These are phyloP conservation scores for Parnassius orleans DNA, from an alignment of 2,888 invertebrate species.

Conservation along the genomic window DNA sequence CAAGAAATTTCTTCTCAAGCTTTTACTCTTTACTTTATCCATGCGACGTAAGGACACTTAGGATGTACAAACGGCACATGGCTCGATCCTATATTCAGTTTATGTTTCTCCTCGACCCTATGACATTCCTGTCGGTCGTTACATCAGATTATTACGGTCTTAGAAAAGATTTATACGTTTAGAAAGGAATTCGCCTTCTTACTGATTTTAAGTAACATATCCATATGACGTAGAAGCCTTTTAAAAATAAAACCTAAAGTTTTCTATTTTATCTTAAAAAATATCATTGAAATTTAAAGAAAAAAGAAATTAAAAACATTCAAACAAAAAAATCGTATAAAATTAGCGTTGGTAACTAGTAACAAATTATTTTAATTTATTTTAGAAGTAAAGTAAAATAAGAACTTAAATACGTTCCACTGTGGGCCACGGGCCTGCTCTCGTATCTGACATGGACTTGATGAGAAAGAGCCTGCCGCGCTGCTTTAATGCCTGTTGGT, in stretches of 20 bases:
- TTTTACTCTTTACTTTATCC: slow-evolving; percentile 8
- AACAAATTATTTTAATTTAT: too few relatives aligned
- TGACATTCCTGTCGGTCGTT: slow-evolving; percentile 60
- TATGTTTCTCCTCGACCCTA: slow-evolving; percentile 53
- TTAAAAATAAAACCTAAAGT: not conserved
- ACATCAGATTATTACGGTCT: slow-evolving; percentile 66
- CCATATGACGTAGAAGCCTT: not conserved
- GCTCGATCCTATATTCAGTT: slow-evolving; percentile 36
- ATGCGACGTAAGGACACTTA: slow-evolving; percentile 4
- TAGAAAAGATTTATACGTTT: slow-evolving; percentile 61
- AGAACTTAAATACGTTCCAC: too few relatives aligned
- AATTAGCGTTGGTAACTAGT: too few relatives aligned
- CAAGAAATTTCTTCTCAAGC: not conserved
- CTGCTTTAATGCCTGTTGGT: too few relatives aligned
- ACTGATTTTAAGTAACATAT: not conserved
- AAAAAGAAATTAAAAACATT: too few relatives aligned
- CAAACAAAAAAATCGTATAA: too few relatives aligned
- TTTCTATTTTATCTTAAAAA: too few relatives aligned
- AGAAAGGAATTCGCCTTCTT: not conserved
- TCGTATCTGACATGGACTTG: too few relatives aligned
- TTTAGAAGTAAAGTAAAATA: too few relatives aligned
- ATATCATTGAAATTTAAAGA: too few relatives aligned
- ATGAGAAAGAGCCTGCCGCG: too few relatives aligned
- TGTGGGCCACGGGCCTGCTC: too few relatives aligned
- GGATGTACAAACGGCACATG: slow-evolving; percentile 9